A percentile compares a stretch with the other conserved stretches of the same genome.
Evolutionary conservation across 2,888 invertebrate genomes (phyloP).

Genomic region (Cerastis rubricosa): DNA sequence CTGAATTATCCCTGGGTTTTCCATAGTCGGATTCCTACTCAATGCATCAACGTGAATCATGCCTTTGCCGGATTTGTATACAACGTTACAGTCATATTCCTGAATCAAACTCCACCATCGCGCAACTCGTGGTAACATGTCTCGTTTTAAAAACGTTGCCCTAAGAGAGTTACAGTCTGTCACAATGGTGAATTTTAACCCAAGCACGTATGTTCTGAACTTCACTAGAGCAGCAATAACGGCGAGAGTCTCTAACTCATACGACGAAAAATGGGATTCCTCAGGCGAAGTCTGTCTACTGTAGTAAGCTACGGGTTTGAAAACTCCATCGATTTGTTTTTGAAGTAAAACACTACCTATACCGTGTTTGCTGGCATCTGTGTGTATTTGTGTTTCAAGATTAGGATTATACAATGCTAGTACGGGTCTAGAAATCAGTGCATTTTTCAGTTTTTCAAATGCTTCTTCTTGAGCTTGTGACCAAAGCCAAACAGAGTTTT

Average conservation of each 20-base stretch:
- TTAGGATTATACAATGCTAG: slow-evolving; percentile 15
- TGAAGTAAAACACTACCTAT: too few relatives aligned
- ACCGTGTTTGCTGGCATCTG: too few relatives aligned
- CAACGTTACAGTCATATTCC: neutral
- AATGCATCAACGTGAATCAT: slow-evolving; percentile 58
- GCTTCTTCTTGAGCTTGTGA: too few relatives aligned
- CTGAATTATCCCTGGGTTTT: too few relatives aligned
- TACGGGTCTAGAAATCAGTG: slow-evolving; percentile 5
- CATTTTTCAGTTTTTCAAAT: slow-evolving; percentile 8
- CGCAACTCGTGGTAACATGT: slow-evolving; percentile 52
- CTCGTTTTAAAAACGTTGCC: slow-evolving; percentile 40
- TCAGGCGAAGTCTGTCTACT: slow-evolving; percentile 26
- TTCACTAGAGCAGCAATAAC: slow-evolving; percentile 18
- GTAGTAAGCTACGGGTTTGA: neutral
- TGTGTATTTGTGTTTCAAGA: too few relatives aligned
- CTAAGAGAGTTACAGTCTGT: slow-evolving; percentile 45
- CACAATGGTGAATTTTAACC: slow-evolving; percentile 29
- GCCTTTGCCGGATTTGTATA: slow-evolving; percentile 32
- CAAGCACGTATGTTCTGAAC: slow-evolving; percentile 32
- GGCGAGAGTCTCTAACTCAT: slow-evolving; percentile 18
- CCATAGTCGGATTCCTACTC: slow-evolving; percentile 22
- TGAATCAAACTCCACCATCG: slow-evolving; percentile 56
- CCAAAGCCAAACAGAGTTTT: too few relatives aligned
- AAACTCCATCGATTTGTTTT: too few relatives aligned
- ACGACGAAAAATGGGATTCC: slow-evolving; percentile 22